phyloP scores from a whole-genome alignment of 2,888 invertebrate species.

The Fissipunctia ypsillon region DNA sequence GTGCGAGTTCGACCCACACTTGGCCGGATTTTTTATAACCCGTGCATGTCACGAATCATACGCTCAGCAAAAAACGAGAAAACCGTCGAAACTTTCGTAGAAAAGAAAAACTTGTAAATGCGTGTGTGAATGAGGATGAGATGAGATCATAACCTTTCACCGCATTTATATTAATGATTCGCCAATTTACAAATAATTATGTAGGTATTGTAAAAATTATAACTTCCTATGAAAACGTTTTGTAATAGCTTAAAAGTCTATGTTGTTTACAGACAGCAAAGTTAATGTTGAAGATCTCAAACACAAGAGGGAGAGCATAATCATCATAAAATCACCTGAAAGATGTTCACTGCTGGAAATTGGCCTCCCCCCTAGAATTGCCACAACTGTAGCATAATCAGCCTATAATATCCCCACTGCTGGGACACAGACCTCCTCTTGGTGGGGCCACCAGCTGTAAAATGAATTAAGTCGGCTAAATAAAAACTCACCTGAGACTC shows the following conservation, averaged over 20 bases:
- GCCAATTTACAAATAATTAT: background rate
- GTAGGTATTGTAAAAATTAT: background rate
- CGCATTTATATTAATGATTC: background rate
- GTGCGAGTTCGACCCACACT: too few relatives aligned
- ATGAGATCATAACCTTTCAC: background rate
- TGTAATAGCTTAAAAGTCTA: background rate
- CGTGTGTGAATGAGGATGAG: background rate
- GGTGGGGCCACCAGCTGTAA: background rate
- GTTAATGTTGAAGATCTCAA: background rate
- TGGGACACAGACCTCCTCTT: too few relatives aligned
- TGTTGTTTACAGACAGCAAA: background rate
- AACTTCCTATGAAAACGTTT: background rate
- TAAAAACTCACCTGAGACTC: conserved; percentile 83
- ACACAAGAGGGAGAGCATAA: background rate
- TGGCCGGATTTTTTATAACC: too few relatives aligned
- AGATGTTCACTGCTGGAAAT: background rate
- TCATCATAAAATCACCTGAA: background rate
- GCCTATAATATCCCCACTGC: too few relatives aligned
- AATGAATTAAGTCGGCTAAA: background rate
- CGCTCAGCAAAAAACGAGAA: background rate
- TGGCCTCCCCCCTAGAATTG: background rate
- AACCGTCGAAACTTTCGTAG: background rate
- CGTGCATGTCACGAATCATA: background rate
- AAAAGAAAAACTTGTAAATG: background rate
- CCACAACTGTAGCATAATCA: too few relatives aligned